Evolutionary conservation across 2,113 vertebrate species (phyloP).

Genomic region (Lepus timidus): DNA sequence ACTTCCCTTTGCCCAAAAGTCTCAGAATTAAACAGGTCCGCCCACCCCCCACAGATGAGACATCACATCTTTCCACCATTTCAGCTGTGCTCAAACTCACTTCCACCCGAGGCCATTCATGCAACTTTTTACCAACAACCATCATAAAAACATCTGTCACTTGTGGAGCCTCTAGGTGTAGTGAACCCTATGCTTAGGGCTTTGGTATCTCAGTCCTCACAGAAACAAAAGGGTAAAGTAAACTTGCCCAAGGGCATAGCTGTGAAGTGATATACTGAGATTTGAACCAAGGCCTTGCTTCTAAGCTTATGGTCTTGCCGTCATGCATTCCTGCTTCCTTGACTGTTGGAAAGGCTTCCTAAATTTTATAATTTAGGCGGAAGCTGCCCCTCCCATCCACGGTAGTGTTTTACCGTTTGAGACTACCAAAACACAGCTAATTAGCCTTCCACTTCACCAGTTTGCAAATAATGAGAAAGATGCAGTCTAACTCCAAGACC

Average conservation of each 20-base stretch:
- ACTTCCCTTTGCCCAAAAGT: slow-evolving; percentile 20
- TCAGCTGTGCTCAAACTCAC: neutral
- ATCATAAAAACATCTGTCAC: slow-evolving; percentile 37
- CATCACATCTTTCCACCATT: neutral
- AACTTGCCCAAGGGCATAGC: neutral
- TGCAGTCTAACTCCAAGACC: neutral
- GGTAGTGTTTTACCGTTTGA: neutral
- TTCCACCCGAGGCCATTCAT: neutral
- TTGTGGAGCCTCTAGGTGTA: neutral
- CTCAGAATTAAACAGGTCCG: neutral
- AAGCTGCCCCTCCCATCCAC: neutral
- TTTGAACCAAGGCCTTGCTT: neutral
- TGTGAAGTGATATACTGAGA: neutral
- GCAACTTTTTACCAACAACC: slow-evolving; percentile 1
- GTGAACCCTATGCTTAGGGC: neutral
- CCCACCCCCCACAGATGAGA: neutral
- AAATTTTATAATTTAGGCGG: neutral
- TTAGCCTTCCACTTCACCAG: neutral
- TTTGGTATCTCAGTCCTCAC: neutral
- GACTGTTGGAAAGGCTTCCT: neutral
- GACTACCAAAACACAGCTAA: neutral
- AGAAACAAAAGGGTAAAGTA: neutral
- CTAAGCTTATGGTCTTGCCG: neutral
- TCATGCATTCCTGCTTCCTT: neutral
- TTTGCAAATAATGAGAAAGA: neutral